phyloP scores from a whole-genome alignment of 2,888 invertebrate species.

The Seira sanloemensis region DNA sequence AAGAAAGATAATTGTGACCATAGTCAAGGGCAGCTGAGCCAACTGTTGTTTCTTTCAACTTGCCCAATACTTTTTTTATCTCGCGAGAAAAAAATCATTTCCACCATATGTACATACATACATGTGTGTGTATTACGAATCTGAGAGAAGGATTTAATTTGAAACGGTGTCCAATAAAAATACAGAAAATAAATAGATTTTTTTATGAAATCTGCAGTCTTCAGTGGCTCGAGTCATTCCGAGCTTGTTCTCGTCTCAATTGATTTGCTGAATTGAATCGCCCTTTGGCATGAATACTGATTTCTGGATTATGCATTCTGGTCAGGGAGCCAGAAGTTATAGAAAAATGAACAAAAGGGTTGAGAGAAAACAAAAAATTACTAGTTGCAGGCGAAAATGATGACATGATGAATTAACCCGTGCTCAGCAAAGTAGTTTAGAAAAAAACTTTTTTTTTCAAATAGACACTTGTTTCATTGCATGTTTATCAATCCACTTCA shows the following conservation, averaged over 20 bases:
- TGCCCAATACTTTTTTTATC: neutral
- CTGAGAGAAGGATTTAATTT: no score
- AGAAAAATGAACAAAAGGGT: constrained; percentile 31
- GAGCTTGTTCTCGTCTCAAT: constrained; percentile 1
- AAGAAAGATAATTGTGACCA: no score
- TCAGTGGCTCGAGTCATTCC: neutral
- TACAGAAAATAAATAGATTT: neutral
- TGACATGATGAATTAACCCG: constrained; percentile 42
- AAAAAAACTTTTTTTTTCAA: constrained; percentile 1
- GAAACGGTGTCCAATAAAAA: no score
- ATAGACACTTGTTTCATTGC: neutral
- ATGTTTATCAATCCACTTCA: no score
- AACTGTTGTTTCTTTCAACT: constrained; percentile 15
- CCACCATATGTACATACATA: neutral
- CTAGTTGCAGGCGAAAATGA: constrained; percentile 36
- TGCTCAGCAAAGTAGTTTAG: neutral
- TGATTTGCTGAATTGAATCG: constrained; percentile 39
- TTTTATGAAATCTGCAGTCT: neutral
- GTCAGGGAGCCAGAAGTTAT: constrained; percentile 39
- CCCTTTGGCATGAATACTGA: constrained; percentile 49
- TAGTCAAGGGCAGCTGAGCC: neutral
- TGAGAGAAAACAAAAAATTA: constrained; percentile 27
- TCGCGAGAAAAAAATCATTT: neutral
- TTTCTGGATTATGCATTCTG: constrained; percentile 42
- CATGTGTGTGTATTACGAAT: no score